Evolutionary conservation across 23 tunicate genomes (phyloP).

Genomic region (Styela clava): DNA sequence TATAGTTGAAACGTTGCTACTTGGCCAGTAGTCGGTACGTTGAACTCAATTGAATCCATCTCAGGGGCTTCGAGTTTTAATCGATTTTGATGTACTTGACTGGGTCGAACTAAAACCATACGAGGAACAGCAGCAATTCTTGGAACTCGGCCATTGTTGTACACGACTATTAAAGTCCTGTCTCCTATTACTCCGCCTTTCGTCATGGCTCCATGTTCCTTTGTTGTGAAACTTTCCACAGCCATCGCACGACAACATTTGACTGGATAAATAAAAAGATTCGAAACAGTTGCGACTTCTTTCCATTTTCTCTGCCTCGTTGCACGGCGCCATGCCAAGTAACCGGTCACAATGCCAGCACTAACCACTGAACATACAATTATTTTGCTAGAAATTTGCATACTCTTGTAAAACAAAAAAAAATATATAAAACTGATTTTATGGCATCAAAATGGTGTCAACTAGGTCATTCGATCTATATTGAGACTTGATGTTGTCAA

Average conservation of each 20-base stretch:
- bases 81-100: no score
- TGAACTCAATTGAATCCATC: background rate
- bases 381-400: background rate
- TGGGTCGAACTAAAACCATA: background rate
- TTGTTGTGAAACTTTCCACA: background rate
- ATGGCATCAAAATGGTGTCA: no score
- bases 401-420: no score
- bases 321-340: background rate
- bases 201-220: background rate
- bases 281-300: constrained; percentile 32
- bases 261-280: constrained; percentile 37
- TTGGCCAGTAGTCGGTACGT: background rate
- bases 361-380: background rate
- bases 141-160: background rate
- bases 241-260: constrained; percentile 25
- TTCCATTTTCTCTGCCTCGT: constrained; percentile 10
- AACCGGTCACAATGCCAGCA: background rate
- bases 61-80: background rate
- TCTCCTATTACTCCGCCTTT: background rate
- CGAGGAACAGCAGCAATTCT: constrained; percentile 32
- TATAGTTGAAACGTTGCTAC: constrained; percentile 12
- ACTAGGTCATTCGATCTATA: no score
- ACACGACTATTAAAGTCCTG: background rate
- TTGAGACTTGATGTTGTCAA: no score
- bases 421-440: no score